Base-by-base conservation (phyloP, 37 sponge, comb jelly and placozoan genomes). In the Corticium candelabrum region DNA sequence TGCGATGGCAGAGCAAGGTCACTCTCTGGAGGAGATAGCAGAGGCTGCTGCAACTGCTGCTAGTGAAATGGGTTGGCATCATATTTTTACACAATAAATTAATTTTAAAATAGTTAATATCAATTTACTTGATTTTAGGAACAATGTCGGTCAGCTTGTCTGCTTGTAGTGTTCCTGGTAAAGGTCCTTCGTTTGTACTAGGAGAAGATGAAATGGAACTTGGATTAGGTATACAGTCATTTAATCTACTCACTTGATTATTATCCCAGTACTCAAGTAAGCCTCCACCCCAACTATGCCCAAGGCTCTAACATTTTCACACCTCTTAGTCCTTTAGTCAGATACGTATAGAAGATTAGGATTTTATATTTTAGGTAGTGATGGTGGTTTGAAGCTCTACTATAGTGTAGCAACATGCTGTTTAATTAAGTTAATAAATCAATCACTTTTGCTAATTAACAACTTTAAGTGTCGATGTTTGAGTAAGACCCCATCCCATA, bases 131-230 rank as follows among this genome's bases (percentile, higher is more conserved):
- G 15, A 11, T 21, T 50, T 50, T 50, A 90, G 91, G 77, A 67
- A 96, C 97, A 11, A 86, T 93, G 74, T 89, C 92, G 39, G 91
- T 96, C 39, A 89, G 94, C 70, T 78, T 93, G 84, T 88, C 91
- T 37, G 88, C 97, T 0, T 96, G 97, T 79, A 78, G 83, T 38
- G 82, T 89, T 0, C 97, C 97, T 74, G 97, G 97, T 38, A 81
- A 38, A 37, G 72, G 72, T 41, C 89, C 91, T 33, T 85, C 89
- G 35, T 96, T 96, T 75, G 43, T 67, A 0, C 87, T 96, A 50
- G 84, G 57, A 50, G 80, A 77, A 36, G 84, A 86, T 76, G 90
- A 89, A 41, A 90, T 96, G 85, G 97, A 96, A 77, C 75, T 96
- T 29, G 97, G 97, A 2, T 79, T 96, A 11, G 90, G 87, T 86